phyloP scores from a whole-genome alignment of 37 sponge, comb jelly and placozoan species.

The Spongilla lacustris region DNA sequence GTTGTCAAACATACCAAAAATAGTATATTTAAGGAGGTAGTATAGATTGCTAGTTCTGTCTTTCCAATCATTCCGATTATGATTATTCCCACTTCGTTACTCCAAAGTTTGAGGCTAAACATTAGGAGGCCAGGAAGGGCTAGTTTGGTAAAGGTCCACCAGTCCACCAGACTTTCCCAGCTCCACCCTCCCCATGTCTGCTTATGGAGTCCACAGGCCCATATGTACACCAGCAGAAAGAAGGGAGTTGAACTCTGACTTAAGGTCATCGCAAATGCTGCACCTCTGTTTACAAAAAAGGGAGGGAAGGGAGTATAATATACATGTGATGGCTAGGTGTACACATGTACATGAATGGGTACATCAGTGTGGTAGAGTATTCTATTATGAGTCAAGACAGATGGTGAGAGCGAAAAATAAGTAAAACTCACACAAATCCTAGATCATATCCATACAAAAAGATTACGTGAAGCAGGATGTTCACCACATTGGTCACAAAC shows the following conservation, averaged over 20 bases:
- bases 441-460: conserved; percentile 26
- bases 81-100: conserved; percentile 51
- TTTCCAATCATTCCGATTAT: conserved; percentile 52
- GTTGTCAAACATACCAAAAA: conserved; percentile 48
- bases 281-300: conserved; percentile 24
- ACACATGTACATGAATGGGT: too few relatives aligned
- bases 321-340: too few relatives aligned
- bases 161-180: conserved; percentile 52
- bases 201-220: conserved; percentile 32
- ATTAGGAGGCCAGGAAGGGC: conserved; percentile 33
- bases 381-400: too few relatives aligned
- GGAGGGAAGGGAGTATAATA: not conserved
- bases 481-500: conserved; percentile 7
- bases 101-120: conserved; percentile 53
- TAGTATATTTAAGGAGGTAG: conserved; percentile 6
- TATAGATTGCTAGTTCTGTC: conserved; percentile 44
- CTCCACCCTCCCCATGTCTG: conserved; percentile 78
- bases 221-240: conserved; percentile 38
- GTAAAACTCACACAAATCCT: conserved; percentile 44
- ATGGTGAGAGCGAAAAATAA: conserved; percentile 7
- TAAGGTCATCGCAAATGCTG: conserved; percentile 20
- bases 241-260: conserved; percentile 3
- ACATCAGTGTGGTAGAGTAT: too few relatives aligned
- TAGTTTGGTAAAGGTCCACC: not conserved
- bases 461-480: conserved; percentile 1